These are phyloP conservation scores for Colius striatus DNA, from an alignment of 2,113 vertebrate genomes.

Conservation along the genomic window DNA sequence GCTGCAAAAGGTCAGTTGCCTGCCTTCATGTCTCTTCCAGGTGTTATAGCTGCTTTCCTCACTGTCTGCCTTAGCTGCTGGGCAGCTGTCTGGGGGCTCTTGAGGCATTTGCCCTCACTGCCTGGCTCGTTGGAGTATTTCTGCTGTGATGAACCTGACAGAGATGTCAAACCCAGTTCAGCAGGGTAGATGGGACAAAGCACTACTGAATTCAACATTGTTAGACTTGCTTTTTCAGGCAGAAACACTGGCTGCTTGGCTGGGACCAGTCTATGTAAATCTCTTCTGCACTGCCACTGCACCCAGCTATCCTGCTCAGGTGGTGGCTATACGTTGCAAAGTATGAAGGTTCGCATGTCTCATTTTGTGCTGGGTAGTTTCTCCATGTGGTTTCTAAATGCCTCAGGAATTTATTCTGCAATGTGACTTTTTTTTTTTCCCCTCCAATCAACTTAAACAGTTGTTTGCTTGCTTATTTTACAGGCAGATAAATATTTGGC, in stretches of 20 bases:
- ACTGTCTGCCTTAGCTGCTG: background rate
- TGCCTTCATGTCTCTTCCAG: background rate
- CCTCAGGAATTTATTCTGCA: background rate
- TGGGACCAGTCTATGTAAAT: background rate
- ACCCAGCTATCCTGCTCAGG: background rate
- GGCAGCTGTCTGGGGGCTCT: background rate
- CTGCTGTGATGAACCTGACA: background rate
- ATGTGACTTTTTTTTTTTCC: background rate
- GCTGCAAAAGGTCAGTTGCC: background rate
- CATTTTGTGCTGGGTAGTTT: background rate
- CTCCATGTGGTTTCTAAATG: background rate
- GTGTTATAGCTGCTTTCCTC: background rate
- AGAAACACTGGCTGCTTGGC: background rate
- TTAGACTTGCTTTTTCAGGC: background rate
- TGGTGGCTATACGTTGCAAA: background rate
- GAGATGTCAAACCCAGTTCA: background rate
- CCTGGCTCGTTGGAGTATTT: background rate
- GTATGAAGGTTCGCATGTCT: background rate
- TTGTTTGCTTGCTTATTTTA: constrained; percentile 13
- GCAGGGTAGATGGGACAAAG: background rate
- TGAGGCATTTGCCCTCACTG: background rate
- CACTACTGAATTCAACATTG: background rate
- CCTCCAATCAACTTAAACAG: background rate
- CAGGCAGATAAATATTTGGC: background rate
- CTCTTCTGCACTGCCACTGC: background rate